These are phyloP conservation scores for Muntiacus muntjak DNA, from an alignment of 2,113 vertebrate genomes.

Conservation along the genomic window DNA sequence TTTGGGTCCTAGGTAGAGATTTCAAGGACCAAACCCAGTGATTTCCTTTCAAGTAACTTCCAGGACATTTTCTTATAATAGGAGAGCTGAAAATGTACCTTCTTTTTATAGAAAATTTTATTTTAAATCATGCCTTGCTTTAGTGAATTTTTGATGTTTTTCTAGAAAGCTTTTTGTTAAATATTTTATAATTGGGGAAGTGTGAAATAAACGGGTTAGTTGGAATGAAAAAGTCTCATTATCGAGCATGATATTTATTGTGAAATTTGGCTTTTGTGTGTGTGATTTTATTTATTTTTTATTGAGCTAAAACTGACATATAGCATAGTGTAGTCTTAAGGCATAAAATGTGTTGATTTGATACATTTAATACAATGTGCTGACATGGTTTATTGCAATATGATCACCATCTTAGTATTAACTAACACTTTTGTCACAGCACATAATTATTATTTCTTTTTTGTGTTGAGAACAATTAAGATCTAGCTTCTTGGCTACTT, in stretches of 20 bases:
- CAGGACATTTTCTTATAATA: background rate
- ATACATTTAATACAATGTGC: background rate
- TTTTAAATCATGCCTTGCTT: constrained; percentile 2
- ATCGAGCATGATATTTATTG: background rate
- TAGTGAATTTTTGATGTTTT: background rate
- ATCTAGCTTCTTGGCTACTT: background rate
- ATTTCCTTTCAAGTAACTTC: background rate
- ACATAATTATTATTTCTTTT: background rate
- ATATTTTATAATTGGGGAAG: background rate
- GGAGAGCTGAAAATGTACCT: background rate
- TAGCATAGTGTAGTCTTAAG: background rate
- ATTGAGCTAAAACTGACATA: background rate
- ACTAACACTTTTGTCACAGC: background rate
- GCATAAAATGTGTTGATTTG: background rate
- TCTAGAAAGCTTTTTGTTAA: constrained; percentile 5
- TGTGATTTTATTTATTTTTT: background rate
- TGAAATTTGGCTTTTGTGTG: background rate
- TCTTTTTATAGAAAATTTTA: constrained; percentile 16
- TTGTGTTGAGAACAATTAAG: background rate
- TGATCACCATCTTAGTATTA: background rate
- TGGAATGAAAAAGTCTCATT: background rate
- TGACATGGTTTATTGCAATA: background rate
- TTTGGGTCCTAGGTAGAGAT: background rate
- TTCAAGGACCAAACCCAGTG: background rate
- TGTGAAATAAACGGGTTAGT: background rate